These are phyloP conservation scores for Hanleya hanleyi DNA, from an alignment of 2,888 invertebrate genomes.

Conservation along the genomic window DNA sequence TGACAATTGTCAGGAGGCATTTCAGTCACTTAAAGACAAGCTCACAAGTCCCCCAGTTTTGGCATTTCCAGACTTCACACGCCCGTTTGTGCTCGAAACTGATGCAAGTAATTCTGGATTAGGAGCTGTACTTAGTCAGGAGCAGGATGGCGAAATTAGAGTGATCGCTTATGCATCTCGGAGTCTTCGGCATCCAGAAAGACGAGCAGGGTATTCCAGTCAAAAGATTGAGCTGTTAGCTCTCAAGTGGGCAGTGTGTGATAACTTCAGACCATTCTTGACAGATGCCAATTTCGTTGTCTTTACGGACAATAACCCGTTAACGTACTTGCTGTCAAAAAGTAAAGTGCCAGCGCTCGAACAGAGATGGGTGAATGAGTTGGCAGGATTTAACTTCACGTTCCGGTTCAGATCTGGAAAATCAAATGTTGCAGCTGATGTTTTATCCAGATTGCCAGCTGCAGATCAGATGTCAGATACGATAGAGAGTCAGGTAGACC, in stretches of 20 bases:
- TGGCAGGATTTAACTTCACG: slow-evolving; percentile 24
- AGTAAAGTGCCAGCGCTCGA: slow-evolving; percentile 25
- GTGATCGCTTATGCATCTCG: slow-evolving; percentile 26
- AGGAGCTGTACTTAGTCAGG: slow-evolving; percentile 29
- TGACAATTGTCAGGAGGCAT: slow-evolving; percentile 27
- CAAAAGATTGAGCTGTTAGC: slow-evolving; percentile 36
- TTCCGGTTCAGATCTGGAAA: slow-evolving; percentile 18
- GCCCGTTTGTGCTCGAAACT: slow-evolving; percentile 16
- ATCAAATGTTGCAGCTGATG: slow-evolving; percentile 21
- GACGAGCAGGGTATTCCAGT: slow-evolving; percentile 27
- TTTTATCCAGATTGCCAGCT: slow-evolving; percentile 18
- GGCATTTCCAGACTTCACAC: slow-evolving; percentile 28
- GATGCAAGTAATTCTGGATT: slow-evolving; percentile 22
- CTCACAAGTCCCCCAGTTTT: slow-evolving; percentile 31
- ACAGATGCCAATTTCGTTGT: slow-evolving; percentile 22
- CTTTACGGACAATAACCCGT: slow-evolving; percentile 25
- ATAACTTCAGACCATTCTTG: slow-evolving; percentile 31
- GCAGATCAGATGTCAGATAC: background rate
- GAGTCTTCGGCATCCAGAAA: slow-evolving; percentile 12
- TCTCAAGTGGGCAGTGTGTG: slow-evolving; percentile 37
- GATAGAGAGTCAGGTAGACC: background rate
- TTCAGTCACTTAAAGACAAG: slow-evolving; percentile 27
- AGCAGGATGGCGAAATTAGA: slow-evolving; percentile 20
- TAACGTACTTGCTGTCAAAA: slow-evolving; percentile 16
- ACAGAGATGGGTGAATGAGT: slow-evolving; percentile 30